These are phyloP conservation scores for Dolichallabes microphthalmus DNA, from an alignment of 2,113 vertebrate species.

Conservation along the genomic window DNA sequence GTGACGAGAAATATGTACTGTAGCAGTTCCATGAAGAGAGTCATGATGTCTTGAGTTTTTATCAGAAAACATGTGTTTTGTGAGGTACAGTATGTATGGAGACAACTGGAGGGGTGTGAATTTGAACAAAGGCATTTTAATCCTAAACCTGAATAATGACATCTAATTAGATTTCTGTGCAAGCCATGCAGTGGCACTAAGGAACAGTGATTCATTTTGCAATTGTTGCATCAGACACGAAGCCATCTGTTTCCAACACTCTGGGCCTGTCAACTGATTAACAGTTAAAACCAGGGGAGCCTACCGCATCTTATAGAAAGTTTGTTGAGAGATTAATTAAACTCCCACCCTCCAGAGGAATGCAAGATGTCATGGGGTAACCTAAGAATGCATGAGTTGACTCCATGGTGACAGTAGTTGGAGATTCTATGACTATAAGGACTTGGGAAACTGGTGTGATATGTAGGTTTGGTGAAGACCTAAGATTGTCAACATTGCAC, in stretches of 20 bases:
- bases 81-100: neutral
- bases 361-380: neutral
- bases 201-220: neutral
- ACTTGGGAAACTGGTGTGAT: neutral
- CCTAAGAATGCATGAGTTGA: no score
- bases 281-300: neutral
- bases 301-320: neutral
- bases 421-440: neutral
- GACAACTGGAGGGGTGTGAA: neutral
- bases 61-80: neutral
- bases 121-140: neutral
- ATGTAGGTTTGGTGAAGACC: neutral
- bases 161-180: neutral
- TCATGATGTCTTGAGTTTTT: neutral
- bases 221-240: neutral
- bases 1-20: neutral
- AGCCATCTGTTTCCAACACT: neutral
- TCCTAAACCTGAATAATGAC: neutral
- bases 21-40: neutral
- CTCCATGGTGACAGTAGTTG: neutral
- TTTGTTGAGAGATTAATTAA: neutral
- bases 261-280: neutral
- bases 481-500: neutral
- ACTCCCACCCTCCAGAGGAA: neutral
- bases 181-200: neutral